Conservation (phyloP, 2,888 invertebrate species). For the Capitulum mitella region DNA sequence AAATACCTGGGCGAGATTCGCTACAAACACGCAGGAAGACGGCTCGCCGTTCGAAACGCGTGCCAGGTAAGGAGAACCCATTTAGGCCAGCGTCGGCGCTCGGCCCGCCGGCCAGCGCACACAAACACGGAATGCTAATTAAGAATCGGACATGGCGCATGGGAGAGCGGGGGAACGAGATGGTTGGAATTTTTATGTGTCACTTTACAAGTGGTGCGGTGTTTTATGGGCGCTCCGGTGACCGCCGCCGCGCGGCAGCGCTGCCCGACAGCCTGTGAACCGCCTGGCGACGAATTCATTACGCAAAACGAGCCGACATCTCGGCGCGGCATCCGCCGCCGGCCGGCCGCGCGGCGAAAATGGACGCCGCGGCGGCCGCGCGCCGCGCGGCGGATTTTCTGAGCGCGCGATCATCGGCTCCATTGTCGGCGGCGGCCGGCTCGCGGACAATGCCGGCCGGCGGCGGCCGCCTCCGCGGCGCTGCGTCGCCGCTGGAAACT, state of each 20-base stretch:
- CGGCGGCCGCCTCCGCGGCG: neutral
- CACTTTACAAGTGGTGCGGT: slow-evolving; percentile 21
- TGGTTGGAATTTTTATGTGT: slow-evolving; percentile 26
- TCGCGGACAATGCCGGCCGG: neutral
- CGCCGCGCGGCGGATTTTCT: neutral
- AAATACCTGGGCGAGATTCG: slow-evolving; percentile 20
- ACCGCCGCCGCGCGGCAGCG: neutral
- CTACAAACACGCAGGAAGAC: neutral
- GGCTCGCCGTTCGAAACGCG: neutral
- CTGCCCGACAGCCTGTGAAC: slow-evolving; percentile 25
- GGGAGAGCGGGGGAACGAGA: slow-evolving; percentile 9
- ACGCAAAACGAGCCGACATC: neutral
- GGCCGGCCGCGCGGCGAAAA: neutral
- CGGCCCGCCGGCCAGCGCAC: neutral
- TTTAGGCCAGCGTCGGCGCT: neutral
- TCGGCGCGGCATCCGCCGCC: neutral
- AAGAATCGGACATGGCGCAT: slow-evolving; percentile 12
- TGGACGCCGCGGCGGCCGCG: neutral
- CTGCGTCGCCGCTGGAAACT: neutral
- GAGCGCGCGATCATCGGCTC: neutral
- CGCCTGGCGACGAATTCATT: neutral
- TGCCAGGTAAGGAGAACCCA: neutral
- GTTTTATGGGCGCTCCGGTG: slow-evolving; percentile 3
- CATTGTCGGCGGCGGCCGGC: neutral
- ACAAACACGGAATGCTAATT: slow-evolving; percentile 22